Evolutionary conservation across 1,140 invertebrate genomes (phyloP), one percentile per base, ranked within the genome.

Genomic region (Drosophila sproati): DNA sequence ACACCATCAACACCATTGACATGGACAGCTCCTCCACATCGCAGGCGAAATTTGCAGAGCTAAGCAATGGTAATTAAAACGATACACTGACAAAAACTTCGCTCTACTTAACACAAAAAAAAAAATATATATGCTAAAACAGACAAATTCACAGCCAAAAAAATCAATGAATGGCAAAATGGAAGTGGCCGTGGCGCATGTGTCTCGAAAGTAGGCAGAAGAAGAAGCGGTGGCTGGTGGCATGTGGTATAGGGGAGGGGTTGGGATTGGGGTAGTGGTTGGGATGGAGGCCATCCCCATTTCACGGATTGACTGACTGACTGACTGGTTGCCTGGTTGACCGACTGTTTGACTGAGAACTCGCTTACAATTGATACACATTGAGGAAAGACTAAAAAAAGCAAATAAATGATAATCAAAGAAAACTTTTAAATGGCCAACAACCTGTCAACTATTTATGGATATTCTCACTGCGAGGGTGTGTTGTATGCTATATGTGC

Each of bases 1-100:
- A 95, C 91, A 94, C 93, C 88, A 94, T 95, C 81, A 94, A 95
- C 92, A 94, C 94, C 92, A 95, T 95, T 87, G 94, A 95, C 93
- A 93, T 95, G 82, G 93, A 93, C 54, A 80, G 83, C 73, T 91
- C 91, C 55, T 91, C 82, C 3, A 80, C 87, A 73, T 92, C 91
- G 35, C 89, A 91, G 68, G 83, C 85, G 5, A 92, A 90, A 75
- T 76, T 80, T 51, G 79, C 74, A 29, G 91, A 91, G 34, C 59
- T 77, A 50, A 79, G 70, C 73, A 77, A 92, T 90, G 91, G 91
- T 92, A 92, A 92, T 45, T 69, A 43, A 55, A 52, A 43, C 3
- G 10, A 10, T 20, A 20, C 5, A 54, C 20, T n/a, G 28, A 37
- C 56, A 56, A 28, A 51, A 55, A 43, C 7, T 51, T 32, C 34